Base-by-base conservation (phyloP, 1,140 invertebrate species). In the Gryon sp. region DNA sequence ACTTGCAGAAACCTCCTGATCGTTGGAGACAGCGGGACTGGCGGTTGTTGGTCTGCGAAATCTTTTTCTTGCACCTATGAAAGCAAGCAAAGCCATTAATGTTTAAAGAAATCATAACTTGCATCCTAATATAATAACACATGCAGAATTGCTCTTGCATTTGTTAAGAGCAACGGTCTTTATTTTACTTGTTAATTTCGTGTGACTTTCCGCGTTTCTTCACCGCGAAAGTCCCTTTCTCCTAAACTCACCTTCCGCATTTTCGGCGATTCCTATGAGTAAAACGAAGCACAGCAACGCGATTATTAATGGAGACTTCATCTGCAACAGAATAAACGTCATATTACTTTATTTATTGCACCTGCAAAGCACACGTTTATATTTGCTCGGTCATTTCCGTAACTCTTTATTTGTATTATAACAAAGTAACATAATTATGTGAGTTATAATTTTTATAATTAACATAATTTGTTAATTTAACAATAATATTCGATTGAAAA, bases 1-100 rank as follows among this genome's bases (percentile, higher is more conserved):
- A 87, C 89, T 92, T 4, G 91, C 90, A 11, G 91, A 91, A 20
- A 91, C 90, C 75, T 92, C 90, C 90, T 95, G 90, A 88, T 94
- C 91, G 68, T 81, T 90, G 7, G 88, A 88, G 15, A 82, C 78
- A 22, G 85, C 85, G 14, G 87, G 82, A 43, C 85, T 82, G 8
- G 84, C 79, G 12, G 87, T 87, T n/a, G 86, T 87, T 34, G 90
- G 90, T 45, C 90, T 85, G 8, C 90, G 86, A 59, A 91, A 85
- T 82, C 91, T 84, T 79, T 90, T 88, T 62, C 90, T 88, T 26
- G 88, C 87, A 65, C 84, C 90, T 91, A 16, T n/a, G n/a, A 32
- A 4, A 41, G 24, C 8, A 19, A 32, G 16, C 9, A 52, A 24
- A 12, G 11, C 18, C 7, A 1, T 4, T 4, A 46, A 26, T 19